These are phyloP conservation scores for Polyodon spathula DNA, from an alignment of 2,113 vertebrate genomes.

Conservation along the genomic window DNA sequence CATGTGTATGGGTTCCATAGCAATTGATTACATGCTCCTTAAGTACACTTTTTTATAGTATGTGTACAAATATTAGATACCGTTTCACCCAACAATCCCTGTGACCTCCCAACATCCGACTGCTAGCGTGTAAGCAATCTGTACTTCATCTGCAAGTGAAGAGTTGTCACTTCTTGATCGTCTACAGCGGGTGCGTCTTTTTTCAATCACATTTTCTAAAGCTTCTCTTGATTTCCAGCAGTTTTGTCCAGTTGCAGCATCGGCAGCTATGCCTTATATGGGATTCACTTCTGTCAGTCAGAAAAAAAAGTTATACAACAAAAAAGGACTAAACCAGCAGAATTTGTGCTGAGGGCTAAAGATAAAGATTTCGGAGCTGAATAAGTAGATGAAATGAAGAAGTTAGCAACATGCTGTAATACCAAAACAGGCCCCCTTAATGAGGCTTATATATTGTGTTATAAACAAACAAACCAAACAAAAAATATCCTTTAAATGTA, in stretches of 20 bases:
- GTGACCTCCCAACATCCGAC: too few species aligned
- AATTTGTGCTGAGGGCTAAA: constrained; percentile 7
- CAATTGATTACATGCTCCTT: too few species aligned
- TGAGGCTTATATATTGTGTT: too few species aligned
- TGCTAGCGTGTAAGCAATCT: neutral
- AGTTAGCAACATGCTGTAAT: too few species aligned
- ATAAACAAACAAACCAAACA: too few species aligned
- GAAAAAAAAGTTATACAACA: neutral
- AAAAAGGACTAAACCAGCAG: constrained; percentile 6
- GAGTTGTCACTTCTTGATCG: neutral
- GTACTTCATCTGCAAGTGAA: neutral
- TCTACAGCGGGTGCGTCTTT: neutral
- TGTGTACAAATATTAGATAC: too few species aligned
- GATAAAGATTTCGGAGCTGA: neutral
- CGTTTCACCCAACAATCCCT: too few species aligned
- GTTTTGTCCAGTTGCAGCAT: constrained; percentile 4
- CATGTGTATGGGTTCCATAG: too few species aligned
- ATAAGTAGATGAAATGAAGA: neutral
- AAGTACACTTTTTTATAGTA: too few species aligned
- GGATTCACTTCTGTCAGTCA: constrained; percentile 2
- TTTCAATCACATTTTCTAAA: constrained; percentile 10
- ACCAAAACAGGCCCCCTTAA: too few species aligned
- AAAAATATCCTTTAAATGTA: too few species aligned
- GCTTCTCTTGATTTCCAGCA: constrained; percentile 5
- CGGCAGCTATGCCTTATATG: neutral